Evolutionary conservation across 2,113 vertebrate species (phyloP), one percentile per base, ranked within the genome.

Genomic region (Oreochromis aureus): DNA sequence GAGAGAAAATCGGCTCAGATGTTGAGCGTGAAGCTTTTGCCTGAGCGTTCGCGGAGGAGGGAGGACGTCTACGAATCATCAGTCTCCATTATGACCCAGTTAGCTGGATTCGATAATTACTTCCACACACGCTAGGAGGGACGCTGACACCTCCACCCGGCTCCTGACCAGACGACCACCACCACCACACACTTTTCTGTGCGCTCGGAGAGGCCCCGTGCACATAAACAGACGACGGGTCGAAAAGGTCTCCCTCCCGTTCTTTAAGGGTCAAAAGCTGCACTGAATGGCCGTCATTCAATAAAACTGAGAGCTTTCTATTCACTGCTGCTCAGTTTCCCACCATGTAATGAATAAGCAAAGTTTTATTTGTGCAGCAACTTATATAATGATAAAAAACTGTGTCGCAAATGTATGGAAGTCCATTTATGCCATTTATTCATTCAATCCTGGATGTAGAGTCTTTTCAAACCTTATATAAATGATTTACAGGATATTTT

Each of bases 31-130:
- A 86, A 61, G 58, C 7, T 46, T 81, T 22, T 9, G 61, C 87
- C 58, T 36, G 34, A 66, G 55, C 8, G 8, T 32, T 19, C 3
- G 36, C 5, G 12, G 16, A 81, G 79, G 56, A 48, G 46, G 89
- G 58, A 71, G 12, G 80, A 46, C 9, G 3, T 79, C 76, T 12
- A 59, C 22, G 0, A 80, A 53, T 85, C 84, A 83, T 90, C 88
- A 13, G 30, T 87, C 91, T 91, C 81, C 83, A 86, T 89, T 85
- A 80, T 15, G 55, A 85, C 80, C 80, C 83, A 82, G 81, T 88
- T 51, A 86, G 9, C 69, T 22, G 71, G 81, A 71, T 58, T 7
- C 2, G 7, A 88, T 73, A 83, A 92, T 89, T 44, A 79, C 56
- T 48, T 87, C 80, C 83, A 24, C n/a, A 2, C 80, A 82, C 19